These are phyloP conservation scores for Gymnarchus niloticus DNA, from an alignment of 2,113 vertebrate species.

Conservation along the genomic window DNA sequence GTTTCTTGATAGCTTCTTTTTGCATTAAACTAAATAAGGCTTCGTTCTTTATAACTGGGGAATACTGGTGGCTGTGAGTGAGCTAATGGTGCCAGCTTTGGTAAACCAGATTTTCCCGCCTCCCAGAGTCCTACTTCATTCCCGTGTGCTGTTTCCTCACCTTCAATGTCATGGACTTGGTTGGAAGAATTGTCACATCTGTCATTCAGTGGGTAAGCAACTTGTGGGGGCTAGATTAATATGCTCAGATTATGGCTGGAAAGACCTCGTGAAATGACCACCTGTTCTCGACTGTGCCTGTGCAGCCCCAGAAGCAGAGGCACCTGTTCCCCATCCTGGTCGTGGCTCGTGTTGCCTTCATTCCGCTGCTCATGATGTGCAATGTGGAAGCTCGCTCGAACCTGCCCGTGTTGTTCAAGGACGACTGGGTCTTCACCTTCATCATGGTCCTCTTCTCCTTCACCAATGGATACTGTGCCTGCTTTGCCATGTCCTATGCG, in stretches of 20 bases:
- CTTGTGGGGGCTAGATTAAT: too few species aligned
- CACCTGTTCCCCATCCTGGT: constrained; percentile 61
- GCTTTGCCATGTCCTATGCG: constrained; percentile 75
- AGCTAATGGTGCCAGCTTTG: too few species aligned
- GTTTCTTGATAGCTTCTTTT: background rate
- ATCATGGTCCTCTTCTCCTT: constrained; percentile 72
- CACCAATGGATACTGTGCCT: constrained; percentile 73
- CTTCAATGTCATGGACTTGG: constrained; percentile 64
- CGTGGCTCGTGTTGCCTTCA: constrained; percentile 56
- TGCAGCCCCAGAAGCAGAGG: constrained; percentile 57
- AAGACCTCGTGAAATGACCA: background rate
- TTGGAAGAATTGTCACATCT: constrained; percentile 56
- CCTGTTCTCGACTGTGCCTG: background rate
- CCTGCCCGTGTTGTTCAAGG: constrained; percentile 58
- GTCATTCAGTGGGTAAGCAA: constrained; percentile 56
- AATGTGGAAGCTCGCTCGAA: constrained; percentile 54
- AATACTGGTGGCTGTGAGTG: background rate
- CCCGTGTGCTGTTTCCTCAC: constrained; percentile 61
- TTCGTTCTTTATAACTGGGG: background rate
- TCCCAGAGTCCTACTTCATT: constrained; percentile 56
- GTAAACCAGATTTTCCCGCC: too few species aligned
- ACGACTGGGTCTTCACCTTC: constrained; percentile 66
- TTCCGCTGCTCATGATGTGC: constrained; percentile 76
- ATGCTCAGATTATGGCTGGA: background rate
- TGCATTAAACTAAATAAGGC: background rate